These are phyloP conservation scores for Agrochola macilenta DNA, from an alignment of 2,888 invertebrate species.

Conservation along the genomic window DNA sequence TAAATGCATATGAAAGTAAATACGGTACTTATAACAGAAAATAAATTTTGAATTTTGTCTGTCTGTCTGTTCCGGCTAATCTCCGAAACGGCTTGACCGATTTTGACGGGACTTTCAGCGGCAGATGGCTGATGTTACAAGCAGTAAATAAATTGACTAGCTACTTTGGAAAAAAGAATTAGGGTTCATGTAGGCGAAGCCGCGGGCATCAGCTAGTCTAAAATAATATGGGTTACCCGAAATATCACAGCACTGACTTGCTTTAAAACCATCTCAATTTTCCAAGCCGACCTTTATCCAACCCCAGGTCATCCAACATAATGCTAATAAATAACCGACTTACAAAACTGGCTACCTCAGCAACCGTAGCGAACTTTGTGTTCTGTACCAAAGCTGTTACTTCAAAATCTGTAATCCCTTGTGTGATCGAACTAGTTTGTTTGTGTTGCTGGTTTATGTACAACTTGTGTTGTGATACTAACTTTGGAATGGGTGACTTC, in stretches of 20 bases:
- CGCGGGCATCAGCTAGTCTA: too few species aligned
- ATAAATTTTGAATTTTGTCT: too few species aligned
- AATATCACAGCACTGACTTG: not conserved
- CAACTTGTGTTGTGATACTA: slow-evolving; percentile 36
- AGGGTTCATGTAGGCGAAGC: too few species aligned
- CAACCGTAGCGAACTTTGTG: slow-evolving; percentile 16
- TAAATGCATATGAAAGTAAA: too few species aligned
- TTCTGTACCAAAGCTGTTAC: slow-evolving; percentile 1
- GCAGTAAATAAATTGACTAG: too few species aligned
- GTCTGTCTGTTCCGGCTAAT: too few species aligned
- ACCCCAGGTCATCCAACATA: not conserved
- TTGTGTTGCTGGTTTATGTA: slow-evolving; percentile 18
- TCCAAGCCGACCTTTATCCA: not conserved
- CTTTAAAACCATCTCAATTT: not conserved
- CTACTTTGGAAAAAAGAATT: too few species aligned
- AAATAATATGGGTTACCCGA: not conserved
- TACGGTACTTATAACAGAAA: too few species aligned
- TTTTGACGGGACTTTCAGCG: too few species aligned
- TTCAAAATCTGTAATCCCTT: slow-evolving; percentile 47
- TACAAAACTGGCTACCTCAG: slow-evolving; percentile 10
- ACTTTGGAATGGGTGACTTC: slow-evolving; percentile 24
- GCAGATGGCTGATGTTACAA: too few species aligned
- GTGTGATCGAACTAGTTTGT: slow-evolving; percentile 29
- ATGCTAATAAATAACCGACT: slow-evolving; percentile 15
- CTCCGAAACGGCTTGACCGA: too few species aligned